These are phyloP conservation scores for Diorhabda sublineata DNA, from an alignment of 1,140 invertebrate genomes.

Conservation along the genomic window DNA sequence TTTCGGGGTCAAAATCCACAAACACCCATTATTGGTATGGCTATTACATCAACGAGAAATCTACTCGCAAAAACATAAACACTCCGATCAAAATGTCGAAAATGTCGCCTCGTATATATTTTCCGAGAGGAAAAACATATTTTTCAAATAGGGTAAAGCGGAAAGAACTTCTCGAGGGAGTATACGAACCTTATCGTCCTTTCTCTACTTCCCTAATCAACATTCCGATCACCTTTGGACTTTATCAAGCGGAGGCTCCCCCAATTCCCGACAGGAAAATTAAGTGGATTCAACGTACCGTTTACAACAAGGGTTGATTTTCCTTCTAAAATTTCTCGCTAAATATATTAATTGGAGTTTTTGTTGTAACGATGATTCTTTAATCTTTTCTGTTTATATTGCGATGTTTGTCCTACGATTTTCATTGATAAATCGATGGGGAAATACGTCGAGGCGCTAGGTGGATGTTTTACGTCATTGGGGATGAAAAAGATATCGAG, in stretches of 20 bases:
- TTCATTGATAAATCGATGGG: constrained; percentile 25
- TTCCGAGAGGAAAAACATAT: not conserved
- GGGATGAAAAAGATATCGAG: constrained; percentile 4
- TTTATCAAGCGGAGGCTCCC: constrained; percentile 36
- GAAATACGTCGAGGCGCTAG: not conserved
- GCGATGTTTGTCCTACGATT: no score
- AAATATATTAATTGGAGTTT: no score
- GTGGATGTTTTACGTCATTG: not conserved
- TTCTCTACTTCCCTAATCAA: constrained; percentile 39
- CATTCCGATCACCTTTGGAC: constrained; percentile 45
- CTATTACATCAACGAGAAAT: no score
- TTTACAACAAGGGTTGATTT: not conserved
- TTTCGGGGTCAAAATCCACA: no score
- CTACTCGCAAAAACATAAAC: no score
- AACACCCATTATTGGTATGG: no score
- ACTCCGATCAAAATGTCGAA: no score
- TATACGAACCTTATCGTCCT: constrained; percentile 27
- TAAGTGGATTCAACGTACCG: constrained; percentile 36
- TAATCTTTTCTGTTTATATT: no score
- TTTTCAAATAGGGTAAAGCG: constrained; percentile 2
- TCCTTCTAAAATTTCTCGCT: no score
- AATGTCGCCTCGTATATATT: no score
- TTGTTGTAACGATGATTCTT: no score
- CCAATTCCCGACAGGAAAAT: constrained; percentile 43
- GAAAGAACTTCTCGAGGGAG: constrained; percentile 20